Conservation (phyloP, 2,888 invertebrate species). For the Brassicogethes aeneus region DNA sequence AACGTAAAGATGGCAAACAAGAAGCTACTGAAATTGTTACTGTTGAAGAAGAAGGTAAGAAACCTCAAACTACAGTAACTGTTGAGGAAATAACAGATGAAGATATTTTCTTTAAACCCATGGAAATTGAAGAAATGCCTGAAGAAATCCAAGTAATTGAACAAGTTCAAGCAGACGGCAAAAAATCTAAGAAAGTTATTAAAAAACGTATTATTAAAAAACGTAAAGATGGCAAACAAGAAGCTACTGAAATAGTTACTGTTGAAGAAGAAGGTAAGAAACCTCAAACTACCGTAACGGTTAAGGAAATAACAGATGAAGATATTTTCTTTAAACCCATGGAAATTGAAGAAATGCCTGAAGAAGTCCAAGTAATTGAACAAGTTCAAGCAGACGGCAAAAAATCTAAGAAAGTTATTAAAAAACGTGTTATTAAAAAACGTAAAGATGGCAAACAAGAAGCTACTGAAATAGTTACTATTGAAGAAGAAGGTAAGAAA, state of each 20-base stretch:
- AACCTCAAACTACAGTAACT: slow-evolving; percentile 29
- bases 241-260: slow-evolving; percentile 30
- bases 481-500: slow-evolving; percentile 32
- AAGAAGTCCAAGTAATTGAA: slow-evolving; percentile 26
- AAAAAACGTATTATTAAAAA: slow-evolving; percentile 24
- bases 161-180: slow-evolving; percentile 34
- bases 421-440: slow-evolving; percentile 26
- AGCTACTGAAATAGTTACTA: slow-evolving; percentile 33
- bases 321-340: slow-evolving; percentile 8
- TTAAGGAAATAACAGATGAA: slow-evolving; percentile 16
- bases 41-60: slow-evolving; percentile 34
- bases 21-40: slow-evolving; percentile 28
- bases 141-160: slow-evolving; percentile 24
- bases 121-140: slow-evolving; percentile 26
- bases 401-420: slow-evolving; percentile 22
- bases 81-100: slow-evolving; percentile 24
- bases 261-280: slow-evolving; percentile 37
- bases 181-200: slow-evolving; percentile 26
- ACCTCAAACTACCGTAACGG: slow-evolving; percentile 23
- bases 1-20: slow-evolving; percentile 35
- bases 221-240: slow-evolving; percentile 28
- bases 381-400: slow-evolving; percentile 23
- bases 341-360: slow-evolving; percentile 19
- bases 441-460: slow-evolving; percentile 21
- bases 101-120: slow-evolving; percentile 20